Base-by-base conservation (phyloP, 2,113 vertebrate species). In the Spea multiplicata region DNA sequence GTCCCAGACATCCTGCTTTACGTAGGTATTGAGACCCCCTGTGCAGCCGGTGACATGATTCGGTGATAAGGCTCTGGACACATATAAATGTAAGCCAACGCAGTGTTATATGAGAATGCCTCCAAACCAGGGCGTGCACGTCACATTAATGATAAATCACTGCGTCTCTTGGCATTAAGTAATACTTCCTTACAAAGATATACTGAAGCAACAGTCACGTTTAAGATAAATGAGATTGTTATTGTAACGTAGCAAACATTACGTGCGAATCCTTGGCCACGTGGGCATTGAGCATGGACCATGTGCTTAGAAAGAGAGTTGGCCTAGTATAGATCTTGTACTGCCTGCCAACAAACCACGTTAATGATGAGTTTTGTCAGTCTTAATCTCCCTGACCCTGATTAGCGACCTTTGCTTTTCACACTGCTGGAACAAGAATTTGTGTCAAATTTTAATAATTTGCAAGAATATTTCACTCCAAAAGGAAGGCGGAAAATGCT, bases 131-230 rank as follows among this genome's bases (percentile, higher is more conserved):
- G 73, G 5, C 66, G 61, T 53, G 17, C 7, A 4, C 53, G 73
- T 75, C 61, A 75, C 30, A 10, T 8, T 49, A 53, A 47, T 13
- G 73, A 75, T 75, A 53, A 66, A 66, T 66, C 73, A 66, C 61
- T 17, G 44, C 8, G 45, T 75, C 62, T 50, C 48, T 44, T 9
- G 2, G 47, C 44, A 44, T 67, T 47, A 13, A 53, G 49, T 75
- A 75, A 66, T 66, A 44, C 12, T 45, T 44, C 73, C 45, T 10
- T 52, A 5, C 45, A 46, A 50, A 10, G 61, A 50, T 49, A 47
- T 50, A 50, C 48, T 44, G 44, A 61, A n/a, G 59, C 47, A 44
- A 53, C 55, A 50, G 48, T 52, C 49, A 13, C 44, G 30, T 66
- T n/a, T 74, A 74, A 50, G 72, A 49, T 66, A 44, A 66, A 53